Percentiles rank a stretch among this genome's conserved stretches.
Evolutionary conservation across 2,113 vertebrate species (phyloP).

Genomic region (Cyanistes caeruleus): DNA sequence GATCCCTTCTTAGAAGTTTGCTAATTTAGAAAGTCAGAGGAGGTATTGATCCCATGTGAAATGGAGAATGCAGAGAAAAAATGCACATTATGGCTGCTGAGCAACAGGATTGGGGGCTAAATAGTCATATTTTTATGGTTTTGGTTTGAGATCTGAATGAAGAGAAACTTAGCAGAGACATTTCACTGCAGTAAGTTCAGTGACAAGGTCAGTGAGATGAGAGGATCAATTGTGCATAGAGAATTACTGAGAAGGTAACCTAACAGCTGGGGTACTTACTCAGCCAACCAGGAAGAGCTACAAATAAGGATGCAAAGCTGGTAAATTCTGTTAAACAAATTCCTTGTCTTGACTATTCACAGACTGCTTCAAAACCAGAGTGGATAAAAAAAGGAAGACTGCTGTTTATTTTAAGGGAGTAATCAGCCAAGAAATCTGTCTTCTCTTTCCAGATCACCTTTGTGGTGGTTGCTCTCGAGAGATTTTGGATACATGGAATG

Average conservation of each 20-base stretch:
- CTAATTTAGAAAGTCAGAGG: neutral
- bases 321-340: neutral
- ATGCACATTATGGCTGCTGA: neutral
- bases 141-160: neutral
- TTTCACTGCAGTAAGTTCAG: neutral
- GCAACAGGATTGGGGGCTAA: neutral
- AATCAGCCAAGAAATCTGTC: neutral
- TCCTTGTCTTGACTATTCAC: neutral
- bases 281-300: neutral
- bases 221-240: neutral
- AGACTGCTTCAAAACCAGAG: neutral
- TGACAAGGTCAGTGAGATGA: neutral
- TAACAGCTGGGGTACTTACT: neutral
- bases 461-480: rapidly evolving
- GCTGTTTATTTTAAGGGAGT: neutral
- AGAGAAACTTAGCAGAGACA: neutral
- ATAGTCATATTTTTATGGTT: neutral
- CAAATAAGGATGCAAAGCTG: neutral
- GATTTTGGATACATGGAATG: neutral
- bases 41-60: neutral
- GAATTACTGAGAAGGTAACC: neutral
- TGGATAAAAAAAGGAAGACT: neutral
- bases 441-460: neutral
- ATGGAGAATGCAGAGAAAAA: neutral
- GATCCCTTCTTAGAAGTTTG: neutral